Percentiles rank a stretch among this genome's conserved stretches.
These are phyloP conservation scores for Caenorhabditis inopinata DNA, from an alignment of 1,140 invertebrate species.

Conservation along the genomic window DNA sequence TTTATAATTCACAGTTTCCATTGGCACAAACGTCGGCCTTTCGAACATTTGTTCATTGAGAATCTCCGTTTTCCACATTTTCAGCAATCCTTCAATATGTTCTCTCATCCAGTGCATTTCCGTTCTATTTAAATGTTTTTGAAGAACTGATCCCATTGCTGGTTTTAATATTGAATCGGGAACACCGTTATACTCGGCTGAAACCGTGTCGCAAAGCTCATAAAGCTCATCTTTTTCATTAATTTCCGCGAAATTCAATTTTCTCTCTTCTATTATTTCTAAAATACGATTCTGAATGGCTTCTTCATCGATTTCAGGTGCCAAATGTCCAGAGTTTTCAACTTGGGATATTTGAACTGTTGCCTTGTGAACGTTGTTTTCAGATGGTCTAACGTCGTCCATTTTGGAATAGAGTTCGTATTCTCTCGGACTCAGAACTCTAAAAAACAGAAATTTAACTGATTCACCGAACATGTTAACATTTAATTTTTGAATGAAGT, in stretches of 20 bases:
- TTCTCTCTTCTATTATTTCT: background rate
- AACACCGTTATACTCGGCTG: constrained; percentile 34
- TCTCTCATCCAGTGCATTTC: constrained; percentile 12
- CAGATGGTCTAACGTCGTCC: background rate
- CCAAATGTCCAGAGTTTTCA: background rate
- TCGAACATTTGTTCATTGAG: background rate
- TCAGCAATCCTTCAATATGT: background rate
- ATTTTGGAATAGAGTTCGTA: constrained; percentile 16
- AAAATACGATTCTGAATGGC: background rate
- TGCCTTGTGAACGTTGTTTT: background rate
- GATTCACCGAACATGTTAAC: too few species aligned
- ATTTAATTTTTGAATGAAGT: too few species aligned
- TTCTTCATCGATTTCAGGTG: constrained; percentile 18
- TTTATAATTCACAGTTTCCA: background rate
- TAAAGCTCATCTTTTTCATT: constrained; percentile 47
- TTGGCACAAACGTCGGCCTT: background rate
- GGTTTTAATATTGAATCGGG: constrained; percentile 47
- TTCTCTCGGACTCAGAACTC: constrained; percentile 19
- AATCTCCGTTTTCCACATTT: background rate
- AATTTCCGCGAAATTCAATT: constrained; percentile 49
- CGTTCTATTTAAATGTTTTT: constrained; percentile 31
- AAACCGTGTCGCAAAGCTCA: constrained; percentile 41
- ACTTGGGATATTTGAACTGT: background rate
- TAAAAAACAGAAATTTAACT: background rate
- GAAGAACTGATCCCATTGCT: constrained; percentile 40